Evolutionary conservation across 1,140 invertebrate species (phyloP), one percentile per base, ranked within the genome.

Genomic region (Drosophila funebris): DNA sequence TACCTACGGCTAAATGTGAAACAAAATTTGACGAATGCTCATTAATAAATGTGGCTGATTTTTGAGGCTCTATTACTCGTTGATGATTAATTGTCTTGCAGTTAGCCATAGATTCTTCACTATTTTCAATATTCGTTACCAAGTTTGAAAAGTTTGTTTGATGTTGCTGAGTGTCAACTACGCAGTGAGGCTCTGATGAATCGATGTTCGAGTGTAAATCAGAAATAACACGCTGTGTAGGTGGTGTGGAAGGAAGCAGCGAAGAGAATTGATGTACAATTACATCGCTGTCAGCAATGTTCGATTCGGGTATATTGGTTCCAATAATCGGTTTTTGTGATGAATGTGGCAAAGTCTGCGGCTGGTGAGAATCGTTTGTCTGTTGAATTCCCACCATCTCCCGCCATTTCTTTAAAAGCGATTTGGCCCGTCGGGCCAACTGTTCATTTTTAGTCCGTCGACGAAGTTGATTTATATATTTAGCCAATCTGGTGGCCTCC

Each of bases 401-500:
- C 75, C 97, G 94, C 98, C 97, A 99, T 93, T 95, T 94, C 80
- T 97, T 96, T 29, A 99, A 95, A 89, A 99, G 93, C 91, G 97
- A 96, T 92, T 98, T 98, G 11, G 97, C 96, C 73, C 97, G 94
- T 79, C 96, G 95, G 20, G 97, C 97, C 90, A 99, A 93, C 37
- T 94, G 94, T 78, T 97, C 95, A 70, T 94, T 93, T 44, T 93
- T 94, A 31, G 97, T 97, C 91, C 97, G 96, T 61, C 96, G 93
- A 53, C 98, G 94, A 18, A 98, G 92, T 92, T 98, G 96, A 93
- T 99, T 99, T 87, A 99, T 96, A 90, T 96, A 95, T 92, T 96
- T 97, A n/a, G 97, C 98, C 92, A 99, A 94, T 95, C 97, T 94
- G 94, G 98, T 95, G 94, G 94, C 94, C 95, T 98, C 97, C 93